These are phyloP conservation scores for Pimephales promelas DNA, from an alignment of 2,113 vertebrate genomes.

Conservation along the genomic window DNA sequence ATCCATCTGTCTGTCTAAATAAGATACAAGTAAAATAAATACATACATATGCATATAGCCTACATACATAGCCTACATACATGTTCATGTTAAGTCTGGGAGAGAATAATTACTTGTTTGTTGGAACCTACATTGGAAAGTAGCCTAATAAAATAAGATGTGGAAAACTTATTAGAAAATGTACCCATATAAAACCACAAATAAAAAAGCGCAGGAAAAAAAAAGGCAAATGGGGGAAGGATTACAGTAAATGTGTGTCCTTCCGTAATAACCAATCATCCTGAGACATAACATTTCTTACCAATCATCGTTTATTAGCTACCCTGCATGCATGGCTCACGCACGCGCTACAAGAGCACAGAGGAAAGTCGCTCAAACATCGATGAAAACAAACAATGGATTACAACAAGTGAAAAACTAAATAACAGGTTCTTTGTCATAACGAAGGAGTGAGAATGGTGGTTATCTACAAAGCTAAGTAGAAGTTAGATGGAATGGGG, in stretches of 20 bases:
- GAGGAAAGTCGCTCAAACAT: neutral
- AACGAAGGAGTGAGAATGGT: neutral
- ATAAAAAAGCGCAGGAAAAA: neutral
- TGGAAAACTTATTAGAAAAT: no score
- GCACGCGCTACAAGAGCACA: neutral
- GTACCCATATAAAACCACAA: no score
- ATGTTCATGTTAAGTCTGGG: no score
- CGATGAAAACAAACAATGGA: neutral
- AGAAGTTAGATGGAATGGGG: neutral
- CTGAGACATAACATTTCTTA: neutral
- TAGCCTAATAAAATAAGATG: no score
- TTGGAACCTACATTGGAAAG: no score
- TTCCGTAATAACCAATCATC: neutral
- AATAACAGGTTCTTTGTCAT: neutral
- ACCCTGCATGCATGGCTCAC: neutral
- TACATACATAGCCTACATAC: no score
- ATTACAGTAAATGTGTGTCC: neutral
- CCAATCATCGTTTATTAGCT: neutral
- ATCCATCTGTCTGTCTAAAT: no score
- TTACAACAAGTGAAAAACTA: neutral
- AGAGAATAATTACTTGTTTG: no score
- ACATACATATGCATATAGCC: neutral
- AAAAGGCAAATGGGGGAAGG: neutral
- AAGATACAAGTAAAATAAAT: neutral
- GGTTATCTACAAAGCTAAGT: neutral